These are phyloP conservation scores for Ctenomys sociabilis DNA, from an alignment of 2,113 vertebrate species.

Conservation along the genomic window DNA sequence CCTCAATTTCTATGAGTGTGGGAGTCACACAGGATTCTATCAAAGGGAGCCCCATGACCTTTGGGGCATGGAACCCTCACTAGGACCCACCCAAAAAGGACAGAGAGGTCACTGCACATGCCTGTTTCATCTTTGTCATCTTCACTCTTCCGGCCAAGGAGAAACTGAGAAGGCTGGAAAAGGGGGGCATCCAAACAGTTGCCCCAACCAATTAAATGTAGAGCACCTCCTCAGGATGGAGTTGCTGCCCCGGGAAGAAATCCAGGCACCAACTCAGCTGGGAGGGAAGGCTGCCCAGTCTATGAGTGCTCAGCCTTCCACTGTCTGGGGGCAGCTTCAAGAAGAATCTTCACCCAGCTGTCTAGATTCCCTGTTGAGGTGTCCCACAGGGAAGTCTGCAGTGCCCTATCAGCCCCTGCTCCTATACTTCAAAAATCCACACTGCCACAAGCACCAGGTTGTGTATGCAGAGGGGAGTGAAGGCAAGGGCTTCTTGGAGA, in stretches of 20 bases:
- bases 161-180: slow-evolving; percentile 48
- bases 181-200: slow-evolving; percentile 65
- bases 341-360: slow-evolving; percentile 13
- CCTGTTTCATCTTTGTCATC: not conserved
- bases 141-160: not conserved
- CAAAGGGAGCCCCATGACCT: not conserved
- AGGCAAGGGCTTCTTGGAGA: not conserved
- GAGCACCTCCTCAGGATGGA: slow-evolving; percentile 39
- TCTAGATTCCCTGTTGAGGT: not conserved
- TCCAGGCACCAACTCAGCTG: slow-evolving; percentile 62
- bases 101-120: not conserved
- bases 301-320: slow-evolving; percentile 46
- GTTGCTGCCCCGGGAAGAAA: slow-evolving; percentile 67
- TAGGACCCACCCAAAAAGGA: not conserved
- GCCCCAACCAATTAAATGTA: not conserved
- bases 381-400: not conserved
- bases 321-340: not conserved
- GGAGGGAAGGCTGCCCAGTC: slow-evolving; percentile 74
- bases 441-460: not conserved
- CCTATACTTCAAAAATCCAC: not conserved
- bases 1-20: not conserved
- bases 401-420: not conserved
- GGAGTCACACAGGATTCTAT: not conserved
- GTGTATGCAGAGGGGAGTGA: not conserved
- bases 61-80: not conserved